Percentiles rank a stretch among this genome's conserved stretches.
Evolutionary conservation across 2,797 vertebrate species (phyloP).

Genomic region (Champsocephalus gunnari): DNA sequence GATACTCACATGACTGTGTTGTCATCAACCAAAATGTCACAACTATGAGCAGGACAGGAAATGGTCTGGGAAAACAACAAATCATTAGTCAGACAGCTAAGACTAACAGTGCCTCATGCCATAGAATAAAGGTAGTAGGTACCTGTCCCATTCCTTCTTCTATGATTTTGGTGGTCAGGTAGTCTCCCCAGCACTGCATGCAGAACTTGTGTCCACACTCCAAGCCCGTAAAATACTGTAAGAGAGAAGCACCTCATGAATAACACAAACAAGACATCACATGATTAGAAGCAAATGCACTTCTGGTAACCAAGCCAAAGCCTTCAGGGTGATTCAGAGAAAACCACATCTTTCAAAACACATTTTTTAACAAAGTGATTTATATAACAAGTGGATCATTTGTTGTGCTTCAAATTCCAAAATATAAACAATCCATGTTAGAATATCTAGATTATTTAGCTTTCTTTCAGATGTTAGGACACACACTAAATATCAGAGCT

Average conservation of each 20-base stretch:
- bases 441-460: not conserved
- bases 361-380: not conserved
- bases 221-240: conserved; percentile 97
- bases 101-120: not conserved
- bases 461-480: not conserved
- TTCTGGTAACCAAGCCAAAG: not conserved
- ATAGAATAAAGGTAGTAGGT: conserved; percentile 45
- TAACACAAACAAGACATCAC: not conserved
- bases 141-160: conserved; percentile 99
- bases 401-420: not conserved
- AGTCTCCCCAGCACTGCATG: conserved; percentile 99
- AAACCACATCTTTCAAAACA: not conserved
- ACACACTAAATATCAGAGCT: not conserved
- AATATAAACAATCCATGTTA: not conserved
- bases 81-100: conserved; percentile 32
- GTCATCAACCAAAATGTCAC: conserved; percentile 99
- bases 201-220: conserved; percentile 99
- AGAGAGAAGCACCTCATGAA: conserved; percentile 52
- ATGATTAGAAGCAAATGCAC: not conserved
- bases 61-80: conserved; percentile 89
- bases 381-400: not conserved
- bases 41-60: conserved; percentile 99
- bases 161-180: conserved; percentile 99
- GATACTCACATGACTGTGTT: conserved; percentile 99
- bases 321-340: not conserved